Base-by-base conservation (phyloP, 2,797 vertebrate species). In the Coracias cyanogaster region DNA sequence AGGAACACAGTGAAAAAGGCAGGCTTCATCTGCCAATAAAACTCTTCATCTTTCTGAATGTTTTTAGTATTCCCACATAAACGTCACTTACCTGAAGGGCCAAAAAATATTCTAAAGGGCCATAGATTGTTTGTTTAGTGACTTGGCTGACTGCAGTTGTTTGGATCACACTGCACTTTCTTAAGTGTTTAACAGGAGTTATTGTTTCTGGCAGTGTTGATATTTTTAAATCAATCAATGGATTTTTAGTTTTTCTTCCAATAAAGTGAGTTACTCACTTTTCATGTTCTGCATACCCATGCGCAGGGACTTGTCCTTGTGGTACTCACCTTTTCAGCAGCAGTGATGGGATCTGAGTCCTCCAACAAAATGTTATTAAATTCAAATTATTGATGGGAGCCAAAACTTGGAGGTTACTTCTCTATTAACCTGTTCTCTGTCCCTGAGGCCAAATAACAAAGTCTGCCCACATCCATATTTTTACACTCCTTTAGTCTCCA, bases 361-460 rank as follows among this genome's bases (percentile, higher is more conserved):
- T 84, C 41, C 52, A 89, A 12, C 64, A 82, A 82, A 69, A 33
- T 46, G 18, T 7, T 72, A 21, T 62, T 73, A 22, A 4, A 46
- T 62, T 46, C 31, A 82, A 87, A 71, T 60, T 69, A 52, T 41
- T 7, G 0, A 24, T 15, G 67, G 64, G 29, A 95, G 6, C 15
- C 15, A 19, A 13, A 43, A 46, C 26, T 18, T 65, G 69, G 55
- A 93, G 60, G 25, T 66, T 90, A 18, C 22, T 33, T 65, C 64
- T 92, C 69, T 77, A 41, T 93, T 82, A 90, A 65, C 43, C 62
- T 76, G n/a, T 45, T 80, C 17, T 45, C 21, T 45, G 46, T 12
- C 37, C 31, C 45, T 41, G 55, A 85, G 67, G 64, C 58, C 54
- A 76, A 90, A 49, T 10, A 25, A 26, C 37, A 60, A 54, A 64